Evolutionary conservation across 2,797 vertebrate genomes (phyloP).

Genomic region (Mionectes olivaceus): DNA sequence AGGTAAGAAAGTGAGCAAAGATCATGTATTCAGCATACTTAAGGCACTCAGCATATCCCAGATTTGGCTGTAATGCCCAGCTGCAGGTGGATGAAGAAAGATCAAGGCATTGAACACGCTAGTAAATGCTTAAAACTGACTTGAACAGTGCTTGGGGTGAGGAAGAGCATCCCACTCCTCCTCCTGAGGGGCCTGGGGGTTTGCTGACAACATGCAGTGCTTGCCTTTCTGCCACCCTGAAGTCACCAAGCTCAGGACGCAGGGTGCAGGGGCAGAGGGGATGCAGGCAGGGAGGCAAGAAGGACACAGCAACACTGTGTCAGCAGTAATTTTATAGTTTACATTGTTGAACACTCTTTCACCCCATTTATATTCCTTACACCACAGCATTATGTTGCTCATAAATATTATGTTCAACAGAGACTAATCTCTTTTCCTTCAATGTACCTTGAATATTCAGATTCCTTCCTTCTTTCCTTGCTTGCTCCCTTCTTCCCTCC

Average conservation of each 20-base stretch:
- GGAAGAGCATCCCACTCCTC: not conserved
- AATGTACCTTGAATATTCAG: not conserved
- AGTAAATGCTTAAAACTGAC: not conserved
- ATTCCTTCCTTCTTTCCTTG: not conserved
- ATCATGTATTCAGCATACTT: not conserved
- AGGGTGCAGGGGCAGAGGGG: not conserved
- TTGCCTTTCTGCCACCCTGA: not conserved
- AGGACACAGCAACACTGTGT: not conserved
- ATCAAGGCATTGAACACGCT: fast-evolving
- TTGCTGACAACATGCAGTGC: not conserved
- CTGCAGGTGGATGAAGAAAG: not conserved
- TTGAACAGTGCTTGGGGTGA: not conserved
- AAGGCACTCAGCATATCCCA: not conserved
- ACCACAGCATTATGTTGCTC: too few species aligned
- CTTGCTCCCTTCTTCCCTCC: not conserved
- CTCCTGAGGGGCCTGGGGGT: fast-evolving
- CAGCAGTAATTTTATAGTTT: not conserved
- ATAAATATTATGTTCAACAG: not conserved
- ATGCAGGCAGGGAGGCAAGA: not conserved
- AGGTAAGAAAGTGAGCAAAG: not conserved
- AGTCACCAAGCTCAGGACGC: not conserved
- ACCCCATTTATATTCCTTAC: not conserved
- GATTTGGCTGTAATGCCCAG: not conserved
- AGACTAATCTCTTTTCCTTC: not conserved
- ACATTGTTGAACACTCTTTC: not conserved